Base-by-base conservation (phyloP, 2,888 invertebrate genomes). In the Griposia aprilina region DNA sequence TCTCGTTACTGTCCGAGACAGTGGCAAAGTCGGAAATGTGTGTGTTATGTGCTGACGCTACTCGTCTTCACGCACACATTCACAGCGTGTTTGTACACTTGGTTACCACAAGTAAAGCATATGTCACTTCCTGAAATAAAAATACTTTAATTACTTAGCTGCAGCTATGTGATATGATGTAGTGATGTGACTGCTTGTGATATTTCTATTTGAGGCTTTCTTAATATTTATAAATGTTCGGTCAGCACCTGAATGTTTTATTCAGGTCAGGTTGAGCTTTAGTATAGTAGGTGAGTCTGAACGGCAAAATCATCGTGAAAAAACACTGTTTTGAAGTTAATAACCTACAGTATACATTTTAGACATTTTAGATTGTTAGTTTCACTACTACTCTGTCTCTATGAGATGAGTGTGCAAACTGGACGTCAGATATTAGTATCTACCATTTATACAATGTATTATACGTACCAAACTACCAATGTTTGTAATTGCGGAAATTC, bases 401-500 rank as follows among this genome's bases (percentile, higher is more conserved):
- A 59, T 50, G 52, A 59, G 6, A 48, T 26, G n/a, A 62, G 36
- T 26, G 13, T 30, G 57, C 36, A n/a, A 20, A n/a, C 36, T 57
- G 7, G 15, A 52, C 48, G 8, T 41, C 48, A 17, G 20, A 30
- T 59, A 45, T 55, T 10, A 26, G 68, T 26, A 57, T 45, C 45
- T 30, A 23, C 20, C n/a, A n/a, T n/a, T n/a, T n/a, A n/a, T n/a
- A n/a, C n/a, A n/a, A n/a, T n/a, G n/a, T 30, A 52, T 10, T 26
- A 71, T 36, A 36, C 30, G 30, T n/a, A 57, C 26, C 0, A n/a
- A 36, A 17, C 15, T 81, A 57, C 65, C 41, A 81, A 57, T 63
- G 15, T 59, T 76, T 15, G 30, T 26, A 68, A 57, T 57, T 68
- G 48, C 60, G 48, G n/a, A 45, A 80, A 69, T 60, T 55, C 23